Base-by-base conservation (phyloP, 1,140 invertebrate species). In the Pseudobourletiella spinata region DNA sequence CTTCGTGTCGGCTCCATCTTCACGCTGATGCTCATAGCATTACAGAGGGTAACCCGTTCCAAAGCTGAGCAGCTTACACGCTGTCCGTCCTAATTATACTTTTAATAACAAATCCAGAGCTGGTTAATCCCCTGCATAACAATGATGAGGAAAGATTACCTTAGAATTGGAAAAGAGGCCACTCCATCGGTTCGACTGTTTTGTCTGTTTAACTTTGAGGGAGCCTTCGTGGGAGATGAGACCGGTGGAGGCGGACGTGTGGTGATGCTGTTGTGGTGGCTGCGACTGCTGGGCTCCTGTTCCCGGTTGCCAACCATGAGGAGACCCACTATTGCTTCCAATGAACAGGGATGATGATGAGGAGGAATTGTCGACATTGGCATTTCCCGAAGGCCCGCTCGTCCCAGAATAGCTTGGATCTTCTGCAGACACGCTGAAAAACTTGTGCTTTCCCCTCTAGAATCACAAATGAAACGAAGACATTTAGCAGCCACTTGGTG, bases 141-240 rank as follows among this genome's bases (percentile, higher is more conserved):
- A 39, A 39, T 11, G 44, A 18, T 48, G 6, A 51, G 3, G 28
- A 52, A 50, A 18, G 48, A 64, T 67, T 70, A 76, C 76, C 73
- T 82, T 83, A 56, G 75, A 82, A 61, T 81, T 82, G 18, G 81
- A 80, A 68, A 86, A 86, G 66, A 86, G 81, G 20, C 80, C 81
- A 48, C 75, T 76, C 82, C 83, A 84, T 16, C 82, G 80, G 70
- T 84, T 83, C 69, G 84, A 84, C 66, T 70, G 61, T 22, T 72
- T 69, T 18, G 58, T 74, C 63, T 75, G 79, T 69, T 75, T 77
- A 63, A 81, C 79, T 72, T 72, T 74, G 50, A 74, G 68, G 48
- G 72, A 68, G 59, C 74, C 70, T 64, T 77, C 73, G 72, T 79
- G 70, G 59, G 72, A 73, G 43, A 67, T 64, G 39, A 66, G 63